Conservation (phyloP, 2,888 invertebrate species). For the Nysson spinosus region DNA sequence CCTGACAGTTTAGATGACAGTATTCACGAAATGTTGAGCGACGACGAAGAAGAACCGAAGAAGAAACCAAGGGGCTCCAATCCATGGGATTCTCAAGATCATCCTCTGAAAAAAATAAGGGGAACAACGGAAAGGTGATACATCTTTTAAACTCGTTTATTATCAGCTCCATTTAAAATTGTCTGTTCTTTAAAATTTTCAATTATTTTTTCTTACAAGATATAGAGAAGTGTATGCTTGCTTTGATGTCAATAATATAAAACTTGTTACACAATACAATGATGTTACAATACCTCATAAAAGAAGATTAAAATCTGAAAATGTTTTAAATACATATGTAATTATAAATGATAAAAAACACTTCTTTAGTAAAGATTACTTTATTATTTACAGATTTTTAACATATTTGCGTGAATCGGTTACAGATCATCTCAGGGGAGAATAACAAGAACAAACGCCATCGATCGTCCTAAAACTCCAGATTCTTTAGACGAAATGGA, state of each 20-base stretch:
- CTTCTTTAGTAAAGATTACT: no score
- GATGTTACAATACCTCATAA: no score
- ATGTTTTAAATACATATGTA: no score
- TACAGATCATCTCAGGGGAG: conserved; percentile 37
- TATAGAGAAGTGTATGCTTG: no score
- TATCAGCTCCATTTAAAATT: not conserved
- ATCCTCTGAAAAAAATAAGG: conserved; percentile 61
- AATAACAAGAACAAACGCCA: conserved; percentile 59
- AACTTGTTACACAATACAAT: no score
- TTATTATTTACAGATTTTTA: conserved; percentile 26
- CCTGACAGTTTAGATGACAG: conserved; percentile 65
- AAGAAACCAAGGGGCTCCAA: conserved; percentile 40
- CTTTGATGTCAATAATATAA: no score
- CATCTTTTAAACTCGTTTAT: not conserved
- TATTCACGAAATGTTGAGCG: conserved; percentile 66
- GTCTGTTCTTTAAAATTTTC: not conserved
- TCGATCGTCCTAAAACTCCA: conserved; percentile 65
- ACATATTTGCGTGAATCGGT: no score
- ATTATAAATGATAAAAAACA: no score
- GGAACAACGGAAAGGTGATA: not conserved
- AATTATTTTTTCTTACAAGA: no score
- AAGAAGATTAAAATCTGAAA: no score
- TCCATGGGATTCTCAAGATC: conserved; percentile 65
- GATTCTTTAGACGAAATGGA: conserved; percentile 65
- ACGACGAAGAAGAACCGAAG: conserved; percentile 63